Evolutionary conservation across 2,888 invertebrate species (phyloP).

Genomic region (Macrophya alboannulata): DNA sequence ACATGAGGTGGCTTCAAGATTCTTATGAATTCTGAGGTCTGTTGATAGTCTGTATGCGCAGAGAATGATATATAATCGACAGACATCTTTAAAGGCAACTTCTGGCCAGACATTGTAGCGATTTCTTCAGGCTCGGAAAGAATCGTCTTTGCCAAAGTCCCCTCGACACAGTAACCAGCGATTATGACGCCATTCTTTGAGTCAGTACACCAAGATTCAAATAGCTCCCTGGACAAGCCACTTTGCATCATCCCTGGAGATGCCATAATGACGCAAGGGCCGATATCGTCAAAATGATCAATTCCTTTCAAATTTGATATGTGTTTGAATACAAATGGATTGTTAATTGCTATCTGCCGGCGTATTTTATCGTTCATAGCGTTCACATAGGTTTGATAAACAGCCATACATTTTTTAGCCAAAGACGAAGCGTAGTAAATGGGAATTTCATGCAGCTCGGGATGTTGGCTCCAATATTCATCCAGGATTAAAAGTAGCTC

Average conservation of each 20-base stretch:
- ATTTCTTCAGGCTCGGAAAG: conserved; percentile 99
- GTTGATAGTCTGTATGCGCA: conserved; percentile 98
- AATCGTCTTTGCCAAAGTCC: conserved; percentile 95
- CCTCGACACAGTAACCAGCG: conserved; percentile 97
- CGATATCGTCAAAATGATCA: conserved; percentile 99
- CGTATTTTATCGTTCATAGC: conserved; percentile 99
- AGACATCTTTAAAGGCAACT: conserved; percentile 97
- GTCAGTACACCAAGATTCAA: conserved; percentile 99
- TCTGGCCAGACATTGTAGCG: conserved; percentile 96
- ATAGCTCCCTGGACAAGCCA: conserved; percentile 97
- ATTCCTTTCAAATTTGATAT: conserved; percentile 98
- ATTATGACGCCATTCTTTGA: conserved; percentile 99
- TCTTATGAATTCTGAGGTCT: conserved; percentile 98
- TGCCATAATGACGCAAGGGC: conserved; percentile 99
- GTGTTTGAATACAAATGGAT: conserved; percentile 99
- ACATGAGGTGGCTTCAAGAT: conserved; percentile 97
- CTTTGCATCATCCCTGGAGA: conserved; percentile 99
- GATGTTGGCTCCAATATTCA: conserved; percentile 99
- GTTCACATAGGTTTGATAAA: conserved; percentile 99
- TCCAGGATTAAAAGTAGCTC: conserved; percentile 96
- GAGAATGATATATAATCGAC: conserved; percentile 99
- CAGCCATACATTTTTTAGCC: conserved; percentile 99
- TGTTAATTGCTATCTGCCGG: conserved; percentile 97
- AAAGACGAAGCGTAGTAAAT: conserved; percentile 99
- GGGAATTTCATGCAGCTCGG: conserved; percentile 98